These are phyloP conservation scores for Spatula versicolor DNA, from an alignment of 2,797 vertebrate genomes.

Conservation along the genomic window DNA sequence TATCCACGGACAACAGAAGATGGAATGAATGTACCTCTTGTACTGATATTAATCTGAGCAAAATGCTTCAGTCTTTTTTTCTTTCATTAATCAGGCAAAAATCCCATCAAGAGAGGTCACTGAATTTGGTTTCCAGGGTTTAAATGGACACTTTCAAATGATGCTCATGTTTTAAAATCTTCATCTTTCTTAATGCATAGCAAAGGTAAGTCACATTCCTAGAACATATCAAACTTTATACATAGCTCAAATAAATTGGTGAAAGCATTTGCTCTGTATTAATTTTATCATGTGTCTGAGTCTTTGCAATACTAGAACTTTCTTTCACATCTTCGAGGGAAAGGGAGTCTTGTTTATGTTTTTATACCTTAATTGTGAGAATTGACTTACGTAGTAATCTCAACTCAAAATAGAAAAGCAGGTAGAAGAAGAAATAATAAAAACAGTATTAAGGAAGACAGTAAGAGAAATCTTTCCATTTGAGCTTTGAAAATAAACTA, in stretches of 20 bases:
- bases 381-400: neutral
- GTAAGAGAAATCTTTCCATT: neutral
- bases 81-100: conserved; percentile 22
- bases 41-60: conserved; percentile 22
- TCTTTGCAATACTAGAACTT: neutral
- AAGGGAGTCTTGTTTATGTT: neutral
- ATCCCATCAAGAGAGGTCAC: neutral
- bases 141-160: conserved; percentile 8
- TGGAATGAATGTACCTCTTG: conserved; percentile 59
- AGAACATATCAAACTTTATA: neutral
- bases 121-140: conserved; percentile 6
- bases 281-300: neutral
- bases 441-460: neutral
- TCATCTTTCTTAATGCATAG: neutral
- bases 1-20: neutral
- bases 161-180: neutral
- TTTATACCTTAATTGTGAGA: neutral
- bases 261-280: neutral
- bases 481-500: neutral
- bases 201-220: neutral
- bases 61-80: conserved; percentile 26
- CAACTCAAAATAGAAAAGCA: neutral
- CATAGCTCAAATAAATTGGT: neutral
- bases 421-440: neutral
- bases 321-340: neutral